phyloP scores from a whole-genome alignment of 2,888 invertebrate species.

The Diploptera punctata region DNA sequence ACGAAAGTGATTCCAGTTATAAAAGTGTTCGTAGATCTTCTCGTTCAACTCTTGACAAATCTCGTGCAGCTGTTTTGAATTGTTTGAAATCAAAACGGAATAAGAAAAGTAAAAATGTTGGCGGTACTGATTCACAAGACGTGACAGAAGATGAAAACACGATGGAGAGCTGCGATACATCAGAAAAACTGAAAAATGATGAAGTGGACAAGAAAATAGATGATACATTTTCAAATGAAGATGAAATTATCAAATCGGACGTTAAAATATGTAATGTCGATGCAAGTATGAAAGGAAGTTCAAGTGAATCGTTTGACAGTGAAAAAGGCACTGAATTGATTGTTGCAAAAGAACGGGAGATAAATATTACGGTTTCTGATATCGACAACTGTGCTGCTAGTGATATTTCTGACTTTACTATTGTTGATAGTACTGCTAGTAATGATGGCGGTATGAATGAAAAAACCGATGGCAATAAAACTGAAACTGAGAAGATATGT shows the following conservation, averaged over 20 bases:
- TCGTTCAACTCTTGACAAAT: constrained; percentile 30
- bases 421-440: not conserved
- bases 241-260: not conserved
- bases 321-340: not conserved
- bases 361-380: not conserved
- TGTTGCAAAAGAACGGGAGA: too few species aligned
- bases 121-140: not conserved
- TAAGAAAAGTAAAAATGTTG: not conserved
- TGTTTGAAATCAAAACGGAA: not conserved
- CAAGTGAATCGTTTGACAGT: not conserved
- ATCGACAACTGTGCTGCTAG: not conserved
- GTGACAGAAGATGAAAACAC: not conserved
- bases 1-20: not conserved
- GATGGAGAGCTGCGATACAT: not conserved
- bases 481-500: too few species aligned
- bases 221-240: too few species aligned
- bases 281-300: too few species aligned
- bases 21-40: constrained; percentile 29
- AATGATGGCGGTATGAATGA: too few species aligned
- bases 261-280: too few species aligned
- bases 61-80: constrained; percentile 22
- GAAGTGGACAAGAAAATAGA: too few species aligned
- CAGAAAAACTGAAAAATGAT: constrained; percentile 52
- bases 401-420: not conserved
- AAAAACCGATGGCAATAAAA: too few species aligned